Percentiles rank a stretch among this genome's conserved stretches.
These are phyloP conservation scores for Craterocephalus amniculus DNA, from an alignment of 2,797 vertebrate genomes.

Conservation along the genomic window DNA sequence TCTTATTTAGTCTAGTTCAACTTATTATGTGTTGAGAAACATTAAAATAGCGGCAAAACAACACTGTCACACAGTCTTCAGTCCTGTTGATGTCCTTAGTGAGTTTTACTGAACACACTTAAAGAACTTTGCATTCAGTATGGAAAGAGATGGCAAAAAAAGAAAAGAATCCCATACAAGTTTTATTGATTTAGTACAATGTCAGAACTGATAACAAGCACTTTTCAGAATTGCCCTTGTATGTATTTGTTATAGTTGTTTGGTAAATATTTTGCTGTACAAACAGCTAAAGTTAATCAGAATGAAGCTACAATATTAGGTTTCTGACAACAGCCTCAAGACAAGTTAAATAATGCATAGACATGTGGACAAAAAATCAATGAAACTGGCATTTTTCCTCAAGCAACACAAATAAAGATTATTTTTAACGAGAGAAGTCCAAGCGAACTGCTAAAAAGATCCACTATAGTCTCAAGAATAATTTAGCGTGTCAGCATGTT, in stretches of 20 bases:
- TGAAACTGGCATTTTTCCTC: constrained; percentile 8
- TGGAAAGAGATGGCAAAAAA: neutral
- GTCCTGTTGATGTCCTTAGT: constrained; percentile 2
- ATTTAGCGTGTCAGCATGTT: constrained; percentile 32
- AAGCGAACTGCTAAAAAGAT: constrained; percentile 18
- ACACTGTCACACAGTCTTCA: neutral
- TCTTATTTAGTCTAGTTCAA: constrained; percentile 29
- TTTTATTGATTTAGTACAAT: neutral
- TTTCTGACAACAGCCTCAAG: constrained; percentile 17
- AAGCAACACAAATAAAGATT: neutral
- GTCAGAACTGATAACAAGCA: neutral
- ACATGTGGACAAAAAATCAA: constrained; percentile 28
- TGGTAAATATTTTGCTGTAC: neutral
- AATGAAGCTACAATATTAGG: constrained; percentile 4
- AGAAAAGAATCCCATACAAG: too few species aligned
- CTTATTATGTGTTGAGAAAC: constrained; percentile 15
- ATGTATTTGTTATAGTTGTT: neutral
- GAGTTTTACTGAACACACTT: neutral
- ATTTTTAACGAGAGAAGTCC: neutral
- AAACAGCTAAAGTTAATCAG: neutral
- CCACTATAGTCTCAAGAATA: constrained; percentile 19
- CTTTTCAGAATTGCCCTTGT: neutral
- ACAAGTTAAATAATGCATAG: neutral
- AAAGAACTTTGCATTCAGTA: neutral
- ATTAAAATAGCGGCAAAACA: constrained; percentile 25